These are phyloP conservation scores for Theristicus caerulescens DNA, from an alignment of 2,113 vertebrate genomes.

Conservation along the genomic window DNA sequence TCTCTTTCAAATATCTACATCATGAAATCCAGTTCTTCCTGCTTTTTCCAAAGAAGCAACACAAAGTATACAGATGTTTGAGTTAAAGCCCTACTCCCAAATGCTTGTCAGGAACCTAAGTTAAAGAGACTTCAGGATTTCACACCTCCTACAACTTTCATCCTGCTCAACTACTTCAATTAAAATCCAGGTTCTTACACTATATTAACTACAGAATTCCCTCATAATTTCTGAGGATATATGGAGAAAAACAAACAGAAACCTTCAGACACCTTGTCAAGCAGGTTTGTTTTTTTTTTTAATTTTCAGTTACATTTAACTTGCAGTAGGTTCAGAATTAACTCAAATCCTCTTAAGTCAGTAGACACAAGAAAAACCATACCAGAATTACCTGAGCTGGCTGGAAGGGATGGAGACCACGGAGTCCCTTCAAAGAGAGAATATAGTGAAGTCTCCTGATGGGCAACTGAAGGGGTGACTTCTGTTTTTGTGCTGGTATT, in stretches of 20 bases:
- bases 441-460: constrained; percentile 95
- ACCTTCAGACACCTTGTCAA: not conserved
- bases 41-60: not conserved
- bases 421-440: constrained; percentile 96
- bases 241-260: not conserved
- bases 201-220: not conserved
- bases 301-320: not conserved
- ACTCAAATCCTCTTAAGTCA: not conserved
- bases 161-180: not conserved
- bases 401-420: constrained; percentile 96
- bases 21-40: not conserved
- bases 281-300: not conserved
- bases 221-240: not conserved
- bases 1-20: not conserved
- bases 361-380: not conserved
- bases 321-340: not conserved
- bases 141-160: not conserved
- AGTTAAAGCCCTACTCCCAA: not conserved
- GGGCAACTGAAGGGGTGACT: constrained; percentile 76
- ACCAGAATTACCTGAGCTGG: constrained; percentile 88
- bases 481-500: constrained; percentile 86
- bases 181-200: not conserved
- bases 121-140: not conserved
- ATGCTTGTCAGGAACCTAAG: not conserved
- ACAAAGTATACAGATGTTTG: not conserved